Conservation (phyloP, 2,113 vertebrate genomes). For the Sprattus sprattus region DNA sequence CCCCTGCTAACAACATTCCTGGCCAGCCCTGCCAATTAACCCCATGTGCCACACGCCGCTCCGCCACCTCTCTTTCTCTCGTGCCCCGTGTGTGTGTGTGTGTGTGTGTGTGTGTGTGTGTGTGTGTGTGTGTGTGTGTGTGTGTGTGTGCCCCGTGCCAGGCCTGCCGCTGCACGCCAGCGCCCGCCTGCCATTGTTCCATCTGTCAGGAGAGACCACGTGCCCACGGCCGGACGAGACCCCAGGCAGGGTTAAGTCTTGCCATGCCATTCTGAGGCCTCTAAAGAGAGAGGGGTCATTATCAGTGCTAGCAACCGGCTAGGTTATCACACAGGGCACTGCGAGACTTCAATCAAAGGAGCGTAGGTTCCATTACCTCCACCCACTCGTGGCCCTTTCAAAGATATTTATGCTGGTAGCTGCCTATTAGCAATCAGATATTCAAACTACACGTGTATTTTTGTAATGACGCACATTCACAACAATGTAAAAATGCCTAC, state of each 20-base stretch:
- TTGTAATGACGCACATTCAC: neutral
- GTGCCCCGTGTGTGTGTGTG: too few species aligned
- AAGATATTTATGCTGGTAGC: neutral
- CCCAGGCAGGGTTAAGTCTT: neutral
- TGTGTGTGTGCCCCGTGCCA: neutral
- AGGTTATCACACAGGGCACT: neutral
- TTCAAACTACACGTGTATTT: neutral
- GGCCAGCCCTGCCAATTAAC: neutral
- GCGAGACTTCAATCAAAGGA: neutral
- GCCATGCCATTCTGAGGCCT: neutral
- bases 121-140: too few species aligned
- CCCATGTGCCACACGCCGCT: neutral
- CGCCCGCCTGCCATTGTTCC: neutral
- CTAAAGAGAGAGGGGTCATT: neutral
- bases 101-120: too few species aligned
- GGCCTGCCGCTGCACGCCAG: neutral
- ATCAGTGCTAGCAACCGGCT: neutral
- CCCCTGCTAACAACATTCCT: neutral
- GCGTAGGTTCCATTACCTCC: neutral
- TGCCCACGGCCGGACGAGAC: neutral
- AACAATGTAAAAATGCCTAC: neutral
- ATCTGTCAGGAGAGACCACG: neutral
- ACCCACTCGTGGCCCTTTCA: neutral
- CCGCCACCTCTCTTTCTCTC: neutral
- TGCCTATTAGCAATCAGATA: neutral